Percentiles rank a stretch among this genome's conserved stretches.
Conservation (phyloP, 1,140 invertebrate genomes). For the Brachionus calyciflorus region DNA sequence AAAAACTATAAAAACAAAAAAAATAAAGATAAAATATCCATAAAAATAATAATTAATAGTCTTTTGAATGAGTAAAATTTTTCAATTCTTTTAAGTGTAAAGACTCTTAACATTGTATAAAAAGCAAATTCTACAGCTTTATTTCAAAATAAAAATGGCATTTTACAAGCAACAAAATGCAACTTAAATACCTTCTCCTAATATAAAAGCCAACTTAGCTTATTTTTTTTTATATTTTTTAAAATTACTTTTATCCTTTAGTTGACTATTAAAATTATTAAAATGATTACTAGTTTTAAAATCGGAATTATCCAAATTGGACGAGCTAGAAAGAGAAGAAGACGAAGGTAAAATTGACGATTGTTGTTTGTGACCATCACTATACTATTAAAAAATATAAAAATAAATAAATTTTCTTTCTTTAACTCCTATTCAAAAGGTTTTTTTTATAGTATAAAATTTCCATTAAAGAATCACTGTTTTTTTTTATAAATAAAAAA, state of each 20-base stretch:
- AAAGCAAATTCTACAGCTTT: slow-evolving; percentile 27
- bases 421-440: not conserved
- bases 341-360: slow-evolving; percentile 32
- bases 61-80: not conserved
- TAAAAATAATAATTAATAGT: not conserved
- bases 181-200: slow-evolving; percentile 1
- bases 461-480: slow-evolving; percentile 17
- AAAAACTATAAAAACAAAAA: not conserved
- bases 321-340: slow-evolving; percentile 24
- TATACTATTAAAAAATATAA: slow-evolving; percentile 21
- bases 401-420: not conserved
- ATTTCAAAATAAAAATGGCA: no score
- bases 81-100: no score
- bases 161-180: slow-evolving; percentile 6
- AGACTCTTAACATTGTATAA: no score
- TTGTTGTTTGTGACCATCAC: not conserved
- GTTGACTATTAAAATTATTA: no score
- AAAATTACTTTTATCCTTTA: slow-evolving; percentile 23
- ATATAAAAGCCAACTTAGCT: slow-evolving; percentile 10
- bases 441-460: not conserved
- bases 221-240: not conserved
- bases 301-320: slow-evolving; percentile 1
- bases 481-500: not conserved
- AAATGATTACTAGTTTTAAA: no score
- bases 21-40: not conserved